Evolutionary conservation across 2,797 vertebrate species (phyloP).

Genomic region (Crocidura indochinensis): DNA sequence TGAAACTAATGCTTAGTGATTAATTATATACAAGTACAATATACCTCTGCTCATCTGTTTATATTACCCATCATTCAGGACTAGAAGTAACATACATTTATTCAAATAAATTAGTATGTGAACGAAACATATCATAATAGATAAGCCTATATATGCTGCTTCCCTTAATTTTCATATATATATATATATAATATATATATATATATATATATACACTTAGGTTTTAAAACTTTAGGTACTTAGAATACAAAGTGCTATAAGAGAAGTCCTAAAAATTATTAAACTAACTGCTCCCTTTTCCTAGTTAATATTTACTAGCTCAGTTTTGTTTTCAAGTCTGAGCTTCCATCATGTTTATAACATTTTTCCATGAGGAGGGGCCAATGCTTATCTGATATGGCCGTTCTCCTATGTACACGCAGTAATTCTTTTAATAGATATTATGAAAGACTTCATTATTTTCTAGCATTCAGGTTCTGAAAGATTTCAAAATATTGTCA

Average conservation of each 20-base stretch:
- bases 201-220: too few relatives aligned
- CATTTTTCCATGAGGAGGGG: not conserved
- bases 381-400: not conserved
- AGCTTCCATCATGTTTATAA: not conserved
- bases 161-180: constrained; percentile 17
- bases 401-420: not conserved
- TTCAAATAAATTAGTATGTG: constrained; percentile 26
- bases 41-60: not conserved
- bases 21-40: constrained; percentile 48
- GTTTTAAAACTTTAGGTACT: constrained; percentile 13
- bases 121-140: constrained; percentile 53
- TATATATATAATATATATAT: too few relatives aligned
- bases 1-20: constrained; percentile 54
- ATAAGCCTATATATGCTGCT: not conserved
- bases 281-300: fast-evolving
- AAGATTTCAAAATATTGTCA: constrained; percentile 9
- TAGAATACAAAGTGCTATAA: constrained; percentile 1
- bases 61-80: constrained; percentile 37
- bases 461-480: not conserved
- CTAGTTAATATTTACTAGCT: not conserved
- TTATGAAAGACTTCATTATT: not conserved
- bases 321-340: not conserved
- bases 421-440: not conserved
- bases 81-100: constrained; percentile 41
- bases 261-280: not conserved